Evolutionary conservation across 2,113 vertebrate species (phyloP).

Genomic region (Callipepla californica): DNA sequence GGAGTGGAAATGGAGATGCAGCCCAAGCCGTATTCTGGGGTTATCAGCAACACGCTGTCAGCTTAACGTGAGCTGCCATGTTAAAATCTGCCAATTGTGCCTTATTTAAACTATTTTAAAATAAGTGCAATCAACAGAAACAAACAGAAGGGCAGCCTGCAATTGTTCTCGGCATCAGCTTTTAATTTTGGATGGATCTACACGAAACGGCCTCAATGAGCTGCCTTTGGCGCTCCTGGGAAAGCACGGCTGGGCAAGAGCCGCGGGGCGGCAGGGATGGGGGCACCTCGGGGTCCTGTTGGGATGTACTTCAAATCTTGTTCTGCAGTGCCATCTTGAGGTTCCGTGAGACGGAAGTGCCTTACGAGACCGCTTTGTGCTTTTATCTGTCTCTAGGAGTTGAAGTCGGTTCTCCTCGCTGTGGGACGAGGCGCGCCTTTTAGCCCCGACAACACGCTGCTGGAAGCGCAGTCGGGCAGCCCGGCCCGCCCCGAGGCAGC

Average conservation of each 20-base stretch:
- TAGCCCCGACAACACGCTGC: accelerated
- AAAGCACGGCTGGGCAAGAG: not conserved
- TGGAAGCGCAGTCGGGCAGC: not conserved
- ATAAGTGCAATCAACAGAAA: not conserved
- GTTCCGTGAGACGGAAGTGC: not conserved
- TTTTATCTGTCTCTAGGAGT: not conserved
- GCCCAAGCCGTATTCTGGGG: accelerated
- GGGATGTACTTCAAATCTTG: conserved; percentile 27
- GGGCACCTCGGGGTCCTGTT: not conserved
- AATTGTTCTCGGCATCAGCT: accelerated
- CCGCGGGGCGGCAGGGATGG: accelerated
- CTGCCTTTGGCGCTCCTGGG: not conserved
- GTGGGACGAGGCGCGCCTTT: accelerated
- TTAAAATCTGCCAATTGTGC: not conserved
- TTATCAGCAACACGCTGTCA: not conserved
- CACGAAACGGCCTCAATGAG: not conserved
- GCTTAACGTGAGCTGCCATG: not conserved
- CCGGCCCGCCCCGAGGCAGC: not conserved
- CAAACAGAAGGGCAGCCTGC: not conserved
- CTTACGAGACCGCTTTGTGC: not conserved
- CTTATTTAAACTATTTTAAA: not conserved
- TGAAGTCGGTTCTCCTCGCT: not conserved
- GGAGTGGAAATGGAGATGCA: not conserved
- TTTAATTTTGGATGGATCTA: not conserved
- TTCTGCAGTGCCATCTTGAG: conserved; percentile 69